Evolutionary conservation across 2,888 invertebrate species (phyloP).

Genomic region (Deilephila porcellus): DNA sequence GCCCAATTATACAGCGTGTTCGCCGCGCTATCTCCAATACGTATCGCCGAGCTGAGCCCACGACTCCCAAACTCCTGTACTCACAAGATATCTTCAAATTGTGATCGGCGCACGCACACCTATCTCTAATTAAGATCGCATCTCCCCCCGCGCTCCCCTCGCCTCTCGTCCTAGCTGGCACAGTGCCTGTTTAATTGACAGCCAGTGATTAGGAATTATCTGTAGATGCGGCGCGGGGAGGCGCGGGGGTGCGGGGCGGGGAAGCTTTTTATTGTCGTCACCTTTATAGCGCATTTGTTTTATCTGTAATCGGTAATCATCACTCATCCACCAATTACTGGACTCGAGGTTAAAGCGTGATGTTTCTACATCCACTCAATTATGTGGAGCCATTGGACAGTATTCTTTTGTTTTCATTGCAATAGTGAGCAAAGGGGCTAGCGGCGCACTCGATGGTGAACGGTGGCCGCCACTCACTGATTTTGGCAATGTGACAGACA

Average conservation of each 20-base stretch:
- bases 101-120: slow-evolving; percentile 46
- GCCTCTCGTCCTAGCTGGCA: slow-evolving; percentile 22
- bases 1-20: slow-evolving; percentile 23
- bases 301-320: slow-evolving; percentile 14
- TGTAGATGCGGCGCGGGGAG: slow-evolving; percentile 37
- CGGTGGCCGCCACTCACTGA: too few species aligned
- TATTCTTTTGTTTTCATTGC: background rate
- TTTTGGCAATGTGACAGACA: too few species aligned
- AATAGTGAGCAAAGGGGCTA: too few species aligned
- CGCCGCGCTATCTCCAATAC: slow-evolving; percentile 55
- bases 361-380: background rate
- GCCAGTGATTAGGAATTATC: slow-evolving; percentile 53
- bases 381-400: background rate
- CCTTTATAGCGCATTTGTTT: background rate
- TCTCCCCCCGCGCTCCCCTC: slow-evolving; percentile 37
- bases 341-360: background rate
- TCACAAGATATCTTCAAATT: slow-evolving; percentile 54
- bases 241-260: background rate
- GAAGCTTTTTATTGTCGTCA: slow-evolving; percentile 5
- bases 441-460: too few species aligned
- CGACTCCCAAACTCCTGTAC: slow-evolving; percentile 66
- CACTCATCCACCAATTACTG: slow-evolving; percentile 16
- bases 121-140: slow-evolving; percentile 75
- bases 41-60: slow-evolving; percentile 60
- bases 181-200: slow-evolving; percentile 55